These are phyloP conservation scores for Adelognathus sp. DNA, from an alignment of 2,888 invertebrate genomes.

Conservation along the genomic window DNA sequence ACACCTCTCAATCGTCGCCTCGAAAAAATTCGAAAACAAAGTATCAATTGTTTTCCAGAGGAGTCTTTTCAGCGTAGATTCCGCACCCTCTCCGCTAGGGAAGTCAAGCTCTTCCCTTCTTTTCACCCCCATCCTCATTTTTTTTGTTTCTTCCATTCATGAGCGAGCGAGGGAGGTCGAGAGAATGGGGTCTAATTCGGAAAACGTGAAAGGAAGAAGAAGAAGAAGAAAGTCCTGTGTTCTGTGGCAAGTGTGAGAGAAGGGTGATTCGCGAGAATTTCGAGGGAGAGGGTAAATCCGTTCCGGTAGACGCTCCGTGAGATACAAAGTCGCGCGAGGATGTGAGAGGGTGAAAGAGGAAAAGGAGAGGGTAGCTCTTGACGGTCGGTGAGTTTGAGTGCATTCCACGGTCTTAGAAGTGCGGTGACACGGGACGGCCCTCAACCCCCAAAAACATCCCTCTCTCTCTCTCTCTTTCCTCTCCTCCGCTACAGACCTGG, in stretches of 20 bases:
- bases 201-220: constrained; percentile 44
- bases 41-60: constrained; percentile 46
- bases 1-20: constrained; percentile 29
- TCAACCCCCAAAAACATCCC: constrained; percentile 43
- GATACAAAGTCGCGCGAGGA: constrained; percentile 57
- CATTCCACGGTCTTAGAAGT: constrained; percentile 77
- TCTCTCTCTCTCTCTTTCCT: not conserved
- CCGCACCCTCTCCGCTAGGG: not conserved
- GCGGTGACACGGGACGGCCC: constrained; percentile 73
- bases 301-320: constrained; percentile 58
- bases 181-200: constrained; percentile 53
- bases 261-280: constrained; percentile 28
- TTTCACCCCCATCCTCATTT: not conserved
- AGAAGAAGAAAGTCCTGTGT: too few species aligned
- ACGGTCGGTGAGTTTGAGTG: constrained; percentile 75
- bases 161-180: constrained; percentile 43
- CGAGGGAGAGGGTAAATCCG: constrained; percentile 54
- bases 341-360: constrained; percentile 27
- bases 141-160: constrained; percentile 36
- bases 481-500: constrained; percentile 60
- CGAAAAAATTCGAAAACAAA: constrained; percentile 40
- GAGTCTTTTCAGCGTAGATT: not conserved
- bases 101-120: not conserved
- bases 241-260: constrained; percentile 28
- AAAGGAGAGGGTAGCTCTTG: constrained; percentile 57